These are phyloP conservation scores for Aspidiotus destructor DNA, from an alignment of 2,888 invertebrate genomes.

Conservation along the genomic window DNA sequence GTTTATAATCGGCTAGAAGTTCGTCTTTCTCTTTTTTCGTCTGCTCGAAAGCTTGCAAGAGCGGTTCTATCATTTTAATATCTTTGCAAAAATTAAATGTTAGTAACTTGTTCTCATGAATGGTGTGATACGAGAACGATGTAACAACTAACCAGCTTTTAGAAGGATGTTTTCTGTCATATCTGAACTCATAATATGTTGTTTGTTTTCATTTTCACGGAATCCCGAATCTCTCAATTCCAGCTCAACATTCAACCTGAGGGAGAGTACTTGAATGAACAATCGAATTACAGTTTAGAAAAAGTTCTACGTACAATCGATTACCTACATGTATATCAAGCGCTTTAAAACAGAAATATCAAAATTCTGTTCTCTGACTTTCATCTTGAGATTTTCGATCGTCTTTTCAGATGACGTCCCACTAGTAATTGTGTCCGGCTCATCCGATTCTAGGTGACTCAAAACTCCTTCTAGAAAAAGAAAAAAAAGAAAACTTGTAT, in stretches of 20 bases:
- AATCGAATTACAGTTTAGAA: background rate
- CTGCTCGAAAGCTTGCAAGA: slow-evolving; percentile 20
- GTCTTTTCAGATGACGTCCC: background rate
- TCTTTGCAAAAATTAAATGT: slow-evolving; percentile 8
- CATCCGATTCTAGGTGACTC: too few relatives aligned
- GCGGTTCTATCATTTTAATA: slow-evolving; percentile 17
- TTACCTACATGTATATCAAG: slow-evolving; percentile 20
- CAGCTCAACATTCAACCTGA: slow-evolving; percentile 21
- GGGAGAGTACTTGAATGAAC: background rate
- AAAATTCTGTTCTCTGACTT: slow-evolving; percentile 16
- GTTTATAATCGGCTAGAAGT: slow-evolving; percentile 59
- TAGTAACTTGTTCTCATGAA: background rate
- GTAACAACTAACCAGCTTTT: slow-evolving; percentile 5
- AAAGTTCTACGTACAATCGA: background rate
- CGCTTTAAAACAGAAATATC: slow-evolving; percentile 23
- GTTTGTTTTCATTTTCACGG: background rate
- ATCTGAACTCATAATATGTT: background rate
- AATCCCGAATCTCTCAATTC: slow-evolving; percentile 14
- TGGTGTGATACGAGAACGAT: background rate
- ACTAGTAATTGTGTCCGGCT: too few relatives aligned
- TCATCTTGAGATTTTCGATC: slow-evolving; percentile 8
- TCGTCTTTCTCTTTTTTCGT: slow-evolving; percentile 56
- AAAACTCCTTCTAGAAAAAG: too few relatives aligned
- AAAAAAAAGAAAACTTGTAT: too few relatives aligned
- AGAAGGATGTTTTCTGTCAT: background rate